These are phyloP conservation scores for Drosophila cardini DNA, from an alignment of 1,140 invertebrate species.

Conservation along the genomic window DNA sequence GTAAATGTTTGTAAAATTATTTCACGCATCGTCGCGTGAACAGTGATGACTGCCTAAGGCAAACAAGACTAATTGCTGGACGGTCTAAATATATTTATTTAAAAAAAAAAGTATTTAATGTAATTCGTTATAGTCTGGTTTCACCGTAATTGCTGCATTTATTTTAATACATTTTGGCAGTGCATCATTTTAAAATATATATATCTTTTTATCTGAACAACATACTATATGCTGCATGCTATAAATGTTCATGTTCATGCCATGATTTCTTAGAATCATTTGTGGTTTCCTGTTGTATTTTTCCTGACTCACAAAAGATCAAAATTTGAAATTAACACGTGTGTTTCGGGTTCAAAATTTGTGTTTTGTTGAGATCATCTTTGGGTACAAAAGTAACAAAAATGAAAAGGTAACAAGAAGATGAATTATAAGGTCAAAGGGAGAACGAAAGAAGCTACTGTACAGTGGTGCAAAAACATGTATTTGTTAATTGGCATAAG, in stretches of 20 bases:
- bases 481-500: constrained; percentile 6
- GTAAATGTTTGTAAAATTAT: constrained; percentile 40
- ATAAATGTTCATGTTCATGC: constrained; percentile 1
- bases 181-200: constrained; percentile 25
- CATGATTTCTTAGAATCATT: constrained; percentile 9
- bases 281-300: neutral
- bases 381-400: neutral
- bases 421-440: constrained; percentile 12
- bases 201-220: constrained; percentile 19
- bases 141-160: neutral
- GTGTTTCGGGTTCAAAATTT: constrained; percentile 13
- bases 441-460: neutral
- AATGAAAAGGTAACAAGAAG: constrained; percentile 7
- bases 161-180: constrained; percentile 27
- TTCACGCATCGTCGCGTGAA: constrained; percentile 53
- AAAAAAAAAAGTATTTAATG: neutral
- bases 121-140: neutral
- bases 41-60: neutral
- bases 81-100: neutral
- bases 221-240: neutral
- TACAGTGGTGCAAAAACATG: neutral
- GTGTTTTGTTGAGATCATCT: constrained; percentile 30
- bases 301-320: neutral
- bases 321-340: constrained; percentile 28
- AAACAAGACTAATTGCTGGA: neutral